Evolutionary conservation across 2,113 vertebrate genomes (phyloP).

Genomic region (Scalopus aquaticus): DNA sequence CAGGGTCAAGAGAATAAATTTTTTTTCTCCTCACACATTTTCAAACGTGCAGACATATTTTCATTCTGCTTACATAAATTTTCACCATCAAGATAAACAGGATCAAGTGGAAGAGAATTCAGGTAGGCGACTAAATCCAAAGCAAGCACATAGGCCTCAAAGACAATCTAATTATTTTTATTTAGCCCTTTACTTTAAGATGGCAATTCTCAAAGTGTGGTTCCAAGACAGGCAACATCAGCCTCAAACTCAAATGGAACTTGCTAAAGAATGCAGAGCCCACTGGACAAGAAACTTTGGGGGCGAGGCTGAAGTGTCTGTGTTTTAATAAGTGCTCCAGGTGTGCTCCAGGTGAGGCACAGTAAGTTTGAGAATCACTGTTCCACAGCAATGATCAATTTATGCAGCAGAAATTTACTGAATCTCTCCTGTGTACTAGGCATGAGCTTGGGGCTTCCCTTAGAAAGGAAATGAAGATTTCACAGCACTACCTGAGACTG

Average conservation of each 20-base stretch:
- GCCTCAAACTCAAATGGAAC: background rate
- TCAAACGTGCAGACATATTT: background rate
- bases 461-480: background rate
- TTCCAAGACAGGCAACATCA: background rate
- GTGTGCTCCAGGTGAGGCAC: background rate
- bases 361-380: background rate
- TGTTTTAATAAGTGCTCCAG: background rate
- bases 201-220: background rate
- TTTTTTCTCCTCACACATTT: background rate
- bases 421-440: background rate
- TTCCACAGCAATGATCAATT: background rate
- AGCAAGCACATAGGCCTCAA: background rate
- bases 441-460: background rate
- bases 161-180: background rate
- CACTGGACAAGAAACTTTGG: background rate
- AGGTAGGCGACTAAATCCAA: background rate
- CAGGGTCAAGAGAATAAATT: background rate
- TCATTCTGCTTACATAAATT: background rate
- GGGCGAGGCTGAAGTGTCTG: too few relatives aligned
- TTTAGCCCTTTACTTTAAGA: background rate
- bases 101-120: background rate
- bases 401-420: background rate
- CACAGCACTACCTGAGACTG: background rate
- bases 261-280: background rate
- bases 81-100: background rate